Evolutionary conservation across 2,113 vertebrate genomes (phyloP).

Genomic region (Mustela lutreola): DNA sequence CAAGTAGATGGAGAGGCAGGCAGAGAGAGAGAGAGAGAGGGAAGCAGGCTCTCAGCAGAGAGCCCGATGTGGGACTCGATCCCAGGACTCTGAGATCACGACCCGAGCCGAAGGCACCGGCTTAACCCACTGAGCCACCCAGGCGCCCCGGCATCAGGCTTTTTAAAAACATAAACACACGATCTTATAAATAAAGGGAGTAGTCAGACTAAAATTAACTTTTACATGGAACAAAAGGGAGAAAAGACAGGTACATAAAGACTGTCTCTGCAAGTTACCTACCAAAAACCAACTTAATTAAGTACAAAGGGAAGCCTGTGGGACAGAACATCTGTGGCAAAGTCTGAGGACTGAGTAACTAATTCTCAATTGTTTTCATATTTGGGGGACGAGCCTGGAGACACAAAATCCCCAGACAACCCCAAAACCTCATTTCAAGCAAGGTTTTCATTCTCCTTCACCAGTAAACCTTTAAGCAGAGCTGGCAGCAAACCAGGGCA

Average conservation of each 20-base stretch:
- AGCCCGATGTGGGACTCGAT: too few relatives aligned
- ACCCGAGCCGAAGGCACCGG: too few relatives aligned
- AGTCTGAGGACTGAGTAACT: background rate
- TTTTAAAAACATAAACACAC: constrained; percentile 15
- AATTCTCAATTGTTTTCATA: background rate
- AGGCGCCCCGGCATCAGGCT: background rate
- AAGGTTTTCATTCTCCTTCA: constrained; percentile 2
- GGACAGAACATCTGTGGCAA: background rate
- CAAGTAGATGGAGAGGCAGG: too few relatives aligned
- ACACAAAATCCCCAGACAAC: constrained; percentile 17
- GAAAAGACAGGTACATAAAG: background rate
- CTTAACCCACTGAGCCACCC: too few relatives aligned
- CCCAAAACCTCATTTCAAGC: constrained; percentile 33
- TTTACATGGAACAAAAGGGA: background rate
- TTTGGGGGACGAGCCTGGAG: background rate
- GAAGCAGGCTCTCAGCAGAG: too few relatives aligned
- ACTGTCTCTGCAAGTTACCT: background rate
- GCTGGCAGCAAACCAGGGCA: background rate
- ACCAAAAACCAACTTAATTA: background rate
- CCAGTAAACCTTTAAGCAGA: constrained; percentile 27
- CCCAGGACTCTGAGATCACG: too few relatives aligned
- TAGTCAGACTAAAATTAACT: background rate
- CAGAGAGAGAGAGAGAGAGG: too few relatives aligned
- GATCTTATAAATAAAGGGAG: background rate
- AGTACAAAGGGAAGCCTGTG: background rate